phyloP scores from a whole-genome alignment of 1,140 invertebrate species.

The Dendrolimus punctatus region DNA sequence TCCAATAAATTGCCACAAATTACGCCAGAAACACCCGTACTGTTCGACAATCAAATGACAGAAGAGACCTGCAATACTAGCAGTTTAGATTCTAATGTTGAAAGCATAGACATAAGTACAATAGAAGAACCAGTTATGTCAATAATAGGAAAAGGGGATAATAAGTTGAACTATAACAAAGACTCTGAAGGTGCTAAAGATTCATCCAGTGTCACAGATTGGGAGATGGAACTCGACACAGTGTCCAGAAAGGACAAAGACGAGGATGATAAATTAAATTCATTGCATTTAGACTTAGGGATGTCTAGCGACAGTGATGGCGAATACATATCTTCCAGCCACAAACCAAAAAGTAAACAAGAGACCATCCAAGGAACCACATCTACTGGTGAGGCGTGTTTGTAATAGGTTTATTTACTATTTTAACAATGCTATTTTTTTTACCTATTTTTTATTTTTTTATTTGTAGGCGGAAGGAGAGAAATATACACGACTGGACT shows the following conservation, averaged over 20 bases:
- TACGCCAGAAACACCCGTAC: conserved; percentile 72
- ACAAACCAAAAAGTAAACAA: conserved; percentile 37
- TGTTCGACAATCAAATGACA: conserved; percentile 61
- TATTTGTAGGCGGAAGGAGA: conserved; percentile 52
- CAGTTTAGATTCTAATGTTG: conserved; percentile 59
- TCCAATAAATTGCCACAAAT: conserved; percentile 44
- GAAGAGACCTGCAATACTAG: conserved; percentile 55
- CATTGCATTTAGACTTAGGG: conserved; percentile 60
- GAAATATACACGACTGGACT: conserved; percentile 54
- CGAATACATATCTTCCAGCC: conserved; percentile 49
- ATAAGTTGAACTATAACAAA: conserved; percentile 41
- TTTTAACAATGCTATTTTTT: conserved; percentile 1
- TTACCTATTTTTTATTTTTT: conserved; percentile 7
- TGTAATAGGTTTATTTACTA: neutral
- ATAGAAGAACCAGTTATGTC: conserved; percentile 35
- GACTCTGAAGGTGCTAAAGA: conserved; percentile 40
- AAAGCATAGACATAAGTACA: conserved; percentile 49
- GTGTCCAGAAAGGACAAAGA: conserved; percentile 63
- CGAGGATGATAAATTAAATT: conserved; percentile 58
- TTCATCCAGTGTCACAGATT: conserved; percentile 68
- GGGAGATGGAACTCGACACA: conserved; percentile 74
- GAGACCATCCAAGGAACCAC: conserved; percentile 40
- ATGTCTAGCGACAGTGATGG: conserved; percentile 70
- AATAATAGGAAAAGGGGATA: conserved; percentile 37
- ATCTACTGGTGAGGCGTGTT: conserved; percentile 42